A percentile compares a stretch with the other conserved stretches of the same genome.
Conservation (phyloP, 53 echinoderm and acorn worm genomes). For the Zoroaster sp. region DNA sequence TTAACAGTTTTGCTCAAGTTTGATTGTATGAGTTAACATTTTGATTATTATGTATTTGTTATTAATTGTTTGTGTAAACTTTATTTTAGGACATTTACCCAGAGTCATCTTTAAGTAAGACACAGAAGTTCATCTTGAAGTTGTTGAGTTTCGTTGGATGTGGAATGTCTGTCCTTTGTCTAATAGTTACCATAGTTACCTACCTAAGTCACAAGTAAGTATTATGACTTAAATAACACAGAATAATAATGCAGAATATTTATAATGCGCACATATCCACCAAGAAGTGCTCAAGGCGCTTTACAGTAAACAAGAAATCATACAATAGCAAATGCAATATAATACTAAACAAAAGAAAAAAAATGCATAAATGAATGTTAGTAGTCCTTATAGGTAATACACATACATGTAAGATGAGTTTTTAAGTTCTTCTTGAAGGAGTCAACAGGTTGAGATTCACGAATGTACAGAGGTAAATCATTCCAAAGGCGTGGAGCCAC, state of each 20-base stretch:
- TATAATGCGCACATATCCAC: not conserved
- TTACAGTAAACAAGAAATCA: not conserved
- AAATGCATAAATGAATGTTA: not conserved
- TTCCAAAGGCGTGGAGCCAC: too few species aligned
- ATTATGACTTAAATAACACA: not conserved
- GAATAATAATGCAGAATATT: too few species aligned
- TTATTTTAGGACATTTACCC: constrained; percentile 74
- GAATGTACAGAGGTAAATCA: too few species aligned
- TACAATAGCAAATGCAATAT: not conserved
- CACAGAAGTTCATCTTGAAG: constrained; percentile 75
- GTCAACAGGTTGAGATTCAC: too few species aligned
- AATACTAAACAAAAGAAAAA: too few species aligned
- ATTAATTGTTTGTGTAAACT: not conserved
- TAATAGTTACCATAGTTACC: constrained; percentile 64
- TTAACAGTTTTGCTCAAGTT: too few species aligned
- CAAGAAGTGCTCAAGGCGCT: not conserved
- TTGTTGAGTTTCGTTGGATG: constrained; percentile 81
- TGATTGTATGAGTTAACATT: too few species aligned
- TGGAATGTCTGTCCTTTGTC: constrained; percentile 69
- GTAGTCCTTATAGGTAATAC: too few species aligned
- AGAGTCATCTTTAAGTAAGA: constrained; percentile 64
- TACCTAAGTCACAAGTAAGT: constrained; percentile 76
- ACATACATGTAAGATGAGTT: too few species aligned
- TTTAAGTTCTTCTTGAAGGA: too few species aligned
- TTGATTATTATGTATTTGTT: not conserved